Evolutionary conservation across 2,797 vertebrate species (phyloP).

Genomic region (Girardinus metallicus): DNA sequence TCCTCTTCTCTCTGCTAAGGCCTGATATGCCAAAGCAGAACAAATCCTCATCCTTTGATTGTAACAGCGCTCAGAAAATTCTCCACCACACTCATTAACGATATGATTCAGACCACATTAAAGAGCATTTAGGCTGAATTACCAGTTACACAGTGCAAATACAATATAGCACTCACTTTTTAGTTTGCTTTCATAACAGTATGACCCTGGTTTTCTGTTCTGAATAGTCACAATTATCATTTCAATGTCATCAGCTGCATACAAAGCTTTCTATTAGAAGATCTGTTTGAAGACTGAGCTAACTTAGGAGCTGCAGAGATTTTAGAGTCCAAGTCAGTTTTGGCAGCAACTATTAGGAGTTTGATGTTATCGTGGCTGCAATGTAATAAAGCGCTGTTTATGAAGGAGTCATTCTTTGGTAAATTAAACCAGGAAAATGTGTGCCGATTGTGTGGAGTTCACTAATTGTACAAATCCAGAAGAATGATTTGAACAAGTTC

Average conservation of each 20-base stretch:
- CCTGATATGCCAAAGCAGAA: constrained; percentile 40
- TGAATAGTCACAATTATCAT: neutral
- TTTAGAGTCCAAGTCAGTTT: neutral
- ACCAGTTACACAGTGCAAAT: constrained; percentile 14
- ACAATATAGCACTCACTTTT: neutral
- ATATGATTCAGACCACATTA: constrained; percentile 40
- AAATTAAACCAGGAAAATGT: neutral
- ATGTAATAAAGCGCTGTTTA: neutral
- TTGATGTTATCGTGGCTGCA: neutral
- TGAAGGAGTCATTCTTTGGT: neutral
- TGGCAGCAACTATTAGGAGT: neutral
- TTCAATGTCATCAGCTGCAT: neutral
- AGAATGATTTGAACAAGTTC: neutral
- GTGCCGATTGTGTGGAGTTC: neutral
- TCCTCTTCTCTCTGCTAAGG: constrained; percentile 30
- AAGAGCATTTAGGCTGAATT: constrained; percentile 13
- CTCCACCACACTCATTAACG: constrained; percentile 11
- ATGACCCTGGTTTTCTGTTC: constrained; percentile 8
- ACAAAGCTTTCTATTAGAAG: neutral
- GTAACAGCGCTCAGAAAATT: constrained; percentile 16
- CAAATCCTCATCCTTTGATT: constrained; percentile 51
- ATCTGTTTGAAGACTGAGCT: neutral
- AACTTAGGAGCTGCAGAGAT: neutral
- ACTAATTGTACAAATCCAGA: neutral
- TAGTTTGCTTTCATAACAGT: neutral